Base-by-base conservation (phyloP, 2,888 invertebrate genomes). In the Diaprepes abbreviatus region DNA sequence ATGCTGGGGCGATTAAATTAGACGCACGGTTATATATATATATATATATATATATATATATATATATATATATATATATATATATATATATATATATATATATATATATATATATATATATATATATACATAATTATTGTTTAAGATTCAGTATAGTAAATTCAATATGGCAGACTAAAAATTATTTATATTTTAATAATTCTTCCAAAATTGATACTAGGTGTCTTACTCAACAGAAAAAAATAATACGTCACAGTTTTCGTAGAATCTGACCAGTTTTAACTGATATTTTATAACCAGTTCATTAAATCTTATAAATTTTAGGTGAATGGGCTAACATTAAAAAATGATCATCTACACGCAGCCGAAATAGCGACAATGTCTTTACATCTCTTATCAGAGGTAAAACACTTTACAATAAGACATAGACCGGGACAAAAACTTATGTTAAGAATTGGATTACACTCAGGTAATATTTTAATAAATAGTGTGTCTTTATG, bases 301-400 rank as follows among this genome's bases (percentile, higher is more conserved):
- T n/a, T n/a, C n/a, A 12, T 3, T 21, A 7, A 31, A 52, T 17
- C 24, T n/a, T 10, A 7, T 52, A 7, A 36, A 14, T 48, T 52
- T 66, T 40, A 92, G 91, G 93, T 93, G 24, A 93, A 93, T 19
- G 97, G 97, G 0, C 86, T 97, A 36, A 97, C 97, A 0, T 89
- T 95, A 63, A 89, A 93, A 69, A 97, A 96, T 83, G 95, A 94
- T 28, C 92, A 93, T 79, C 87, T 91, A 63, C 97, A 98, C 83
- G 97, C 97, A 0, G 93, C 93, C 1, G 97, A 97, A 86, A 93
- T 97, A 75, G 95, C 96, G 9, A 92, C 95, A 7, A 96, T 97
- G 96, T 96, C 96, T 0, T 84, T 97, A 60, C 92, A 93, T 74
- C 86, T 98, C 60, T 86, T 97, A 40, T 89, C 92, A 28, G 93